Evolutionary conservation across 2,113 vertebrate genomes (phyloP).

Genomic region (Reinhardtius hippoglossoides): DNA sequence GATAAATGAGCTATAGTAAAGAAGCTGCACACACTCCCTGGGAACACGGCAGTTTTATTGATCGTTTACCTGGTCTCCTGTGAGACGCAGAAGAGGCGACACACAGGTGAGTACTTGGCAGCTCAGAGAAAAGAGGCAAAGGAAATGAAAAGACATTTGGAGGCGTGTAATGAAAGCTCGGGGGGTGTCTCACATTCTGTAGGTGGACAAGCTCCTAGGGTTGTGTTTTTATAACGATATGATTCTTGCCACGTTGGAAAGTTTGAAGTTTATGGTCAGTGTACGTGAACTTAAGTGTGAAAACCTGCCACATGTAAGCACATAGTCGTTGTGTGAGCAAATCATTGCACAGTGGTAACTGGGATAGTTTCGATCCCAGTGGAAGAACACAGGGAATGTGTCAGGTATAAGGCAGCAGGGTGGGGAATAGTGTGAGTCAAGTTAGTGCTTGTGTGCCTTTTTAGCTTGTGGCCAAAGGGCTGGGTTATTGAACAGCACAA

Average conservation of each 20-base stretch:
- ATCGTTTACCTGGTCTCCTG: constrained; percentile 62
- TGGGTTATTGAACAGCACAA: background rate
- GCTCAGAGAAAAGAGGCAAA: background rate
- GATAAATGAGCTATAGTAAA: constrained; percentile 28
- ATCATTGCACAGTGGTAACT: background rate
- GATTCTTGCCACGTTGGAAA: background rate
- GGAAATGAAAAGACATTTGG: background rate
- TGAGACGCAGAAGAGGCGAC: constrained; percentile 63
- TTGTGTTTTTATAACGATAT: background rate
- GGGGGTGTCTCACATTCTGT: background rate
- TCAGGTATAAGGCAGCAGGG: background rate
- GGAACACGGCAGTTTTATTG: constrained; percentile 19
- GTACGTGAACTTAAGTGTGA: background rate
- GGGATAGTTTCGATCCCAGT: background rate
- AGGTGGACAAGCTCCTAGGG: background rate
- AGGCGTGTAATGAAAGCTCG: background rate
- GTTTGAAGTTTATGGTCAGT: background rate
- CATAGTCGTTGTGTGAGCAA: background rate
- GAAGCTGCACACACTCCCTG: constrained; percentile 9
- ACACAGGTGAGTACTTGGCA: constrained; percentile 61
- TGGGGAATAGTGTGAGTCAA: background rate
- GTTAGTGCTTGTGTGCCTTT: constrained; percentile 16
- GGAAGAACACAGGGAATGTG: background rate
- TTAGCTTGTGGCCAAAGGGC: background rate
- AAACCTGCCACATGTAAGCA: background rate